Evolutionary conservation across 1,140 invertebrate species (phyloP).

Genomic region (Pogonus chalceus): DNA sequence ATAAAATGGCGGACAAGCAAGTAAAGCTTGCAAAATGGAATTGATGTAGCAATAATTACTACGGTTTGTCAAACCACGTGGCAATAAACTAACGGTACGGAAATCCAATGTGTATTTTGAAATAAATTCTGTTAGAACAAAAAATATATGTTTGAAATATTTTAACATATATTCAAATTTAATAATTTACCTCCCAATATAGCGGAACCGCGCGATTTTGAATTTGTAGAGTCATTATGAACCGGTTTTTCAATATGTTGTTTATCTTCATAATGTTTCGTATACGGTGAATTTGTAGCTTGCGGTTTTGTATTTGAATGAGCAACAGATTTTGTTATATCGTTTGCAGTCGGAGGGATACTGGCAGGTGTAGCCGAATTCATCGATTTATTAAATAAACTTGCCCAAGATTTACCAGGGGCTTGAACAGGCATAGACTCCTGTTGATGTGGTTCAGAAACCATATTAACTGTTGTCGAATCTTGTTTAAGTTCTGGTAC

Average conservation of each 20-base stretch:
- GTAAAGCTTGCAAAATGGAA: conserved; percentile 77
- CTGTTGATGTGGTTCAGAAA: background rate
- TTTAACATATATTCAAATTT: background rate
- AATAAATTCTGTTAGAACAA: conserved; percentile 55
- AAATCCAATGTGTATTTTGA: conserved; percentile 62
- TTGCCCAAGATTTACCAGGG: conserved; percentile 30
- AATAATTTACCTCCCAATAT: conserved; percentile 1
- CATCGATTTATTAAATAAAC: conserved; percentile 25
- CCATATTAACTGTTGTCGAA: too few relatives aligned
- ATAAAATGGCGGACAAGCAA: conserved; percentile 89
- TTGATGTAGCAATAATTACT: conserved; percentile 96
- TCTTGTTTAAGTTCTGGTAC: too few relatives aligned
- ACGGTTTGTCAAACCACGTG: conserved; percentile 79
- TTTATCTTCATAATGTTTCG: background rate
- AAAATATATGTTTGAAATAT: conserved; percentile 4
- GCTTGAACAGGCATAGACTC: background rate
- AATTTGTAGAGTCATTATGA: background rate
- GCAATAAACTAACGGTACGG: conserved; percentile 60
- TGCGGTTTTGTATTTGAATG: conserved; percentile 17
- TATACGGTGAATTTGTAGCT: conserved; percentile 28
- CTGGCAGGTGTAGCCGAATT: background rate
- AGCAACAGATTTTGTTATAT: conserved; percentile 22
- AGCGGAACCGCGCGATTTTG: background rate
- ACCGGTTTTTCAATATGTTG: background rate
- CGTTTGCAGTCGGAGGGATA: conserved; percentile 4